Evolutionary conservation across 2,797 vertebrate species (phyloP), one percentile per base, ranked within the genome.

Genomic region (Coreius guichenoti): DNA sequence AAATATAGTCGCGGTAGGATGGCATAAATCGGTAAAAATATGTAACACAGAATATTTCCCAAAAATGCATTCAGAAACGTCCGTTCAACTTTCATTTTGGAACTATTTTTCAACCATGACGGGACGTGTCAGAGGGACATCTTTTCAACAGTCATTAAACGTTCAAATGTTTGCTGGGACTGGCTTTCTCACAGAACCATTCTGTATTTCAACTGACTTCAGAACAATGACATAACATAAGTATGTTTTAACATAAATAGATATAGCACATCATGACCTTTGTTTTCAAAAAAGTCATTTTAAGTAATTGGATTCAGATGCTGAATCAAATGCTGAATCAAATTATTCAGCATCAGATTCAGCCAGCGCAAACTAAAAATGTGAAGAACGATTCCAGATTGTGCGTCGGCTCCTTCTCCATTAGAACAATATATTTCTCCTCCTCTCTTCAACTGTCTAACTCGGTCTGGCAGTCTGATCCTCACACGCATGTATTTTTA

Each of bases 401-500:
- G 19, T 33, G 31, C 4, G 9, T 61, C 14, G 0, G 72, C 72
- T 49, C 45, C 1, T 56, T 51, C 56, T 51, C 43, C 43, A 51
- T 33, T n/a, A 69, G 47, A 82, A 36, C 8, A 63, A 73, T 9
- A 47, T 54, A 39, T 81, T 45, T 72, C 26, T 74, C 54, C 69
- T 54, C 19, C 29, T 80, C 49, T 31, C 33, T 47, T 31, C 76
- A 74, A 83, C 68, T 45, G 69, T 82, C 73, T 76, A 76, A 82
- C 74, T 63, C 74, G 21, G 73, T 70, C 65, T 87, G 74, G 19
- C 81, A 80, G 68, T 45, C 56, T 83, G 86, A 83, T 78, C 56
- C 43, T 56, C 69, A 79, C 58, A 33, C 21, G 1, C 83, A 87
- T 85, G 51, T 70, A 87, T 89, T 87, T 89, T 87, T 87, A 87